These are phyloP conservation scores for Luidia sarsii DNA, from an alignment of 53 echinoderm and acorn worm genomes.

Conservation along the genomic window DNA sequence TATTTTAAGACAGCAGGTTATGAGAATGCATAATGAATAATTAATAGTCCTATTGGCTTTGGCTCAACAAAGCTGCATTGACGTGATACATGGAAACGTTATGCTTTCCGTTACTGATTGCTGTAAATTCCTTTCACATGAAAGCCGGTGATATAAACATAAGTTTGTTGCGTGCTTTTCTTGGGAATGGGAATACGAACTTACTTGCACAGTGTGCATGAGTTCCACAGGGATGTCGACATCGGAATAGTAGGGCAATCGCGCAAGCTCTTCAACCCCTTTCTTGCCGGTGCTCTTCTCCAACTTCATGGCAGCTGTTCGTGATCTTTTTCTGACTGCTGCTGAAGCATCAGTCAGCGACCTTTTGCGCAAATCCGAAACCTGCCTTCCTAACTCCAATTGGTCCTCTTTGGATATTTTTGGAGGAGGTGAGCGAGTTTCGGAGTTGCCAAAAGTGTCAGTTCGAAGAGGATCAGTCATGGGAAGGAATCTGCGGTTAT, in stretches of 20 bases:
- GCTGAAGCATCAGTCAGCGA: not conserved
- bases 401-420: not conserved
- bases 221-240: conserved; percentile 34
- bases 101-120: too few species aligned
- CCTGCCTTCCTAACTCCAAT: not conserved
- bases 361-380: not conserved
- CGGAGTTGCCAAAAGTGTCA: not conserved
- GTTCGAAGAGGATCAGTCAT: not conserved
- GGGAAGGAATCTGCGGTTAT: not conserved
- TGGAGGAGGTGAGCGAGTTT: not conserved
- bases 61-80: too few species aligned
- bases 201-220: too few species aligned
- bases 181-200: too few species aligned
- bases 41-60: too few species aligned
- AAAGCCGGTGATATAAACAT: too few species aligned
- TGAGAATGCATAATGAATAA: too few species aligned
- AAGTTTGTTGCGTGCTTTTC: too few species aligned
- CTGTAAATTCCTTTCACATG: too few species aligned
- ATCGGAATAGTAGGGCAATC: conserved; percentile 25
- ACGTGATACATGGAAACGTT: too few species aligned
- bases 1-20: too few species aligned
- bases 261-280: conserved; percentile 31
- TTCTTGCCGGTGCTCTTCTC: conserved; percentile 31
- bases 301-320: not conserved
- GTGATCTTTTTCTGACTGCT: not conserved